phyloP scores from a whole-genome alignment of 2,113 vertebrate species.

The Meles meles region DNA sequence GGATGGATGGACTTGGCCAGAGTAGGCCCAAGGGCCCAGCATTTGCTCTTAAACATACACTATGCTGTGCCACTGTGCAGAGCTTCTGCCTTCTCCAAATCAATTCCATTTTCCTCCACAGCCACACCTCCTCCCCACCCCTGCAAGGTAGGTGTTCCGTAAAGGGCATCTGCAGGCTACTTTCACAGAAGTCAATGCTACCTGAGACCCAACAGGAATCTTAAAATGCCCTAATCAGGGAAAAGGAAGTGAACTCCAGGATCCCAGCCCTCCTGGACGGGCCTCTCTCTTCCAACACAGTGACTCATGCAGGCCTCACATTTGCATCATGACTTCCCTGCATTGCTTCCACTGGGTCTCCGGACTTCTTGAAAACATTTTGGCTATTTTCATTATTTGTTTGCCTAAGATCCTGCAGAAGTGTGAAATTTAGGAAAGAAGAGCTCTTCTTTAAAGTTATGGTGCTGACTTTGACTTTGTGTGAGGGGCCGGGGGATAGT shows the following conservation, averaged over 20 bases:
- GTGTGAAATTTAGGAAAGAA: neutral
- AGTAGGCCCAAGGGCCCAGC: neutral
- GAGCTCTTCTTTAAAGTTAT: neutral
- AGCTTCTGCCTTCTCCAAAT: neutral
- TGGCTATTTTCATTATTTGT: neutral
- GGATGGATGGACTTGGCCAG: neutral
- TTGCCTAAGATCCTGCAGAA: neutral
- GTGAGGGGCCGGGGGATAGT: neutral
- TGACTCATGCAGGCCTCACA: fast-evolving
- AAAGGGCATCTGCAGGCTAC: neutral
- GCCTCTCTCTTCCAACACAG: neutral
- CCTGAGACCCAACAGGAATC: neutral
- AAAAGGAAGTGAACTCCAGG: neutral
- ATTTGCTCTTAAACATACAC: neutral
- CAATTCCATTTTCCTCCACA: neutral
- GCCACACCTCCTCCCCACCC: neutral
- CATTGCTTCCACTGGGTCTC: neutral
- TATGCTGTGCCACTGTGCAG: neutral
- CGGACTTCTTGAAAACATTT: too few relatives aligned
- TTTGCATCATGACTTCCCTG: neutral
- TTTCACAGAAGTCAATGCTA: neutral
- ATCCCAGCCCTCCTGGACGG: neutral
- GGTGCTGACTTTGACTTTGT: neutral
- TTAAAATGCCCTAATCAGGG: neutral
- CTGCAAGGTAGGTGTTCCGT: neutral